Evolutionary conservation across 2,113 vertebrate species (phyloP).

Genomic region (Chrysemys picta): DNA sequence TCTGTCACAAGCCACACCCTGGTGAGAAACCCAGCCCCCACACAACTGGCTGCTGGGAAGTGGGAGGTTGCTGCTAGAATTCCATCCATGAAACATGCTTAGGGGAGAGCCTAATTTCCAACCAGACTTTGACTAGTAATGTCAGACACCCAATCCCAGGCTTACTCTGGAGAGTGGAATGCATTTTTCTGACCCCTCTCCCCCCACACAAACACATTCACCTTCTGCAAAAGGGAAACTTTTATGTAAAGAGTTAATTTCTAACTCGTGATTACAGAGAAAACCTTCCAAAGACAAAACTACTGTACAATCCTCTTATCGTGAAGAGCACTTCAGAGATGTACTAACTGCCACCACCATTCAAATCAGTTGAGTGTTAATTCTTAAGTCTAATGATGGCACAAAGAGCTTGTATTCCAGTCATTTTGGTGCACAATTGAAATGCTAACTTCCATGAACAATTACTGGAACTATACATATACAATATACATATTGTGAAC

Average conservation of each 20-base stretch:
- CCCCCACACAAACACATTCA: not conserved
- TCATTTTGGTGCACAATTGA: rapidly evolving
- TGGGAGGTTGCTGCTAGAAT: not conserved
- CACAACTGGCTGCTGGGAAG: not conserved
- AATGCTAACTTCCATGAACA: rapidly evolving
- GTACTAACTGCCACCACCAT: not conserved
- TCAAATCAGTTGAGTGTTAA: rapidly evolving
- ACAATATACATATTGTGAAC: not conserved
- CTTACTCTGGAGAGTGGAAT: not conserved
- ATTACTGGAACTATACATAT: rapidly evolving
- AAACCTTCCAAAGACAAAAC: not conserved
- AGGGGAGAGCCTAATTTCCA: not conserved
- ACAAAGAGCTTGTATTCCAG: rapidly evolving
- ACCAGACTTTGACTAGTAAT: not conserved
- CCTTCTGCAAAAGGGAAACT: not conserved
- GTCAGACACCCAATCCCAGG: rapidly evolving
- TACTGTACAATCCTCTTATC: not conserved
- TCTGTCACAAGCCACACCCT: rapidly evolving
- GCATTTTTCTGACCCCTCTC: rapidly evolving
- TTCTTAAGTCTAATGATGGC: not conserved
- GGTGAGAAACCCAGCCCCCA: not conserved
- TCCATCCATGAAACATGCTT: not conserved
- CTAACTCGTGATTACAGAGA: not conserved
- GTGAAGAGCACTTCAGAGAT: rapidly evolving
- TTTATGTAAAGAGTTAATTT: rapidly evolving